phyloP scores from a whole-genome alignment of 1,140 invertebrate genomes.

The Lepidurus couesii region DNA sequence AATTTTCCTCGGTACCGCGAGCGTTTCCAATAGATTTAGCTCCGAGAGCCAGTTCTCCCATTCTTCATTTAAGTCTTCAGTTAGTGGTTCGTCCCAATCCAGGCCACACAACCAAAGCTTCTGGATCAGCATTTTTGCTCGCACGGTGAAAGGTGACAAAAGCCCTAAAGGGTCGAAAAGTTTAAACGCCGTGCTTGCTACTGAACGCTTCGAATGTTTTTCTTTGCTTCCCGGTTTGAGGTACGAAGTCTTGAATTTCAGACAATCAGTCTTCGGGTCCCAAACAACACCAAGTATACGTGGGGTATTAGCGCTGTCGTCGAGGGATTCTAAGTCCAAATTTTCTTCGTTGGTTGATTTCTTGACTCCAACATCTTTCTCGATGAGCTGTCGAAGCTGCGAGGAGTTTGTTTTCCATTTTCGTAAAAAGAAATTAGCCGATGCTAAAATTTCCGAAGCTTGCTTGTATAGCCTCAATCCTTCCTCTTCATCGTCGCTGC shows the following conservation, averaged over 20 bases:
- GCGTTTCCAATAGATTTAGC: neutral
- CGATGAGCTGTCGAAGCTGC: neutral
- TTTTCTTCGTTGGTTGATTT: neutral
- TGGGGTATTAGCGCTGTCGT: neutral
- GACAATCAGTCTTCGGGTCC: neutral
- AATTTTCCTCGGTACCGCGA: neutral
- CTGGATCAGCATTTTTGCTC: neutral
- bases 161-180: conserved; percentile 7
- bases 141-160: neutral
- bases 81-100: neutral
- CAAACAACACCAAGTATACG: neutral
- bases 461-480: conserved; percentile 23
- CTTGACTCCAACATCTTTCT: neutral
- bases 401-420: neutral
- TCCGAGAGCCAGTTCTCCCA: neutral
- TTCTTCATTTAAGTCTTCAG: neutral
- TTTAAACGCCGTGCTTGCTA: neutral
- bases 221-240: neutral
- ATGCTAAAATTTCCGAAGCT: neutral
- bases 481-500: conserved; percentile 36
- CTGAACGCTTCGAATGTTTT: neutral
- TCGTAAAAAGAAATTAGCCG: neutral
- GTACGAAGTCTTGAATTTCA: neutral
- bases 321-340: neutral
- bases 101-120: neutral